Evolutionary conservation across 2,797 vertebrate genomes (phyloP), one percentile per base, ranked within the genome.

Genomic region (Morus bassanus): DNA sequence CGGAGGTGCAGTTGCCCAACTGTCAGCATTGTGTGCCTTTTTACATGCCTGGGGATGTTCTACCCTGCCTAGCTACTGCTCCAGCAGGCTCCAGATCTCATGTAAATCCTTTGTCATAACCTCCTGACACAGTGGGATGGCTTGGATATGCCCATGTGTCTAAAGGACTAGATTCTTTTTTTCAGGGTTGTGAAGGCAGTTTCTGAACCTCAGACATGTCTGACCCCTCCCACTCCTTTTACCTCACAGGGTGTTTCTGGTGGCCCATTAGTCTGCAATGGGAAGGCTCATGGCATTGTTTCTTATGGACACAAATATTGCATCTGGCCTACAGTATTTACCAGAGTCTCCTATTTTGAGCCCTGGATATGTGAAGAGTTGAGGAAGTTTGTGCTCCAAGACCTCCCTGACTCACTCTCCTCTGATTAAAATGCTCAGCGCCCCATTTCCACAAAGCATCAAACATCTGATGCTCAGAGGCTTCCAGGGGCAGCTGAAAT

Each of bases 271-370:
- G 33, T 91, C 63, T 91, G 88, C 35, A 39, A 37, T 16, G 0
- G 5, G 13, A 88, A 50, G 50, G 88, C 69, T 81, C 22, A 80
- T 1, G 59, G 89, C 75, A 76, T 81, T 33, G 53, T 39, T 67
- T 80, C 74, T 35, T 4, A 56, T 3, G 16, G 5, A 50, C 3
- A 0, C 2, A 0, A 2, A 22, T 0, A 0, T 1, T 0, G 0
- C 1, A 2, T 12, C 51, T 80, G 22, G 28, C 69, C 85, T 22
- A 0, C 7, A 5, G 64, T 41, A 5, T 70, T 33, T 27, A 72
- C 92, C 41, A 84, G 57, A 21, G 9, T 94, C 24, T 76, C 33
- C 0, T 9, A 17, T 7, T 94, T 88, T 76, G 41, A 22, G 9
- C 33, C 7, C 46, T 94, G 92, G 85, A 61, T 94, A 11, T 3